Base-by-base conservation (phyloP, 2,797 vertebrate species). In the Oreortyx pictus region DNA sequence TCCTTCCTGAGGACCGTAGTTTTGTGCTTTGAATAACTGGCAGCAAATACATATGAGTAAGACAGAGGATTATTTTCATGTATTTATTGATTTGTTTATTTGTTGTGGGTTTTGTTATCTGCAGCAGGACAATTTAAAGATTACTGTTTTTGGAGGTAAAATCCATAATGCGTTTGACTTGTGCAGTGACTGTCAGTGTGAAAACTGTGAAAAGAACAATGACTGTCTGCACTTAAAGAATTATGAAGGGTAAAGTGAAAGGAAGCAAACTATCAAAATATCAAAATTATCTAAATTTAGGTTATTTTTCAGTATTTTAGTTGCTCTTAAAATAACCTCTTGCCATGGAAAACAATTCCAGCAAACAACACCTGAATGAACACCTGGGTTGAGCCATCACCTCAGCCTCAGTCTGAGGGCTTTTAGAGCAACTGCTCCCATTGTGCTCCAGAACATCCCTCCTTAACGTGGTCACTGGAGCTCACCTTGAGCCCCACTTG, bases 11-110 rank as follows among this genome's bases (percentile, higher is more conserved):
- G 29, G 47, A 79, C 86, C 60, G 27, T 89, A 92, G 54, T 86
- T 91, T 86, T 77, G 22, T 23, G 59, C 46, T 73, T 86, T 68
- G 62, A 93, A 67, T 91, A 31, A 73, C 88, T 85, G 88, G 90
- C 65, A 93, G 80, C 60, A 90, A 93, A 82, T 79, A 29, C 2
- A 67, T 82, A 80, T 43, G 0, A 74, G 54, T 44, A 46, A 54
- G 68, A 67, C 18, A 61, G 37, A 80, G 59, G 31, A 64, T 79
- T 88, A 19, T 70, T 91, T 70, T 84, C 35, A 50, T 59, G 3
- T 41, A 33, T 49, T 5, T 9, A 2, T 77, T 65, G n/a, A 37
- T 68, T 71, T 67, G 66, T 64, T 79, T 80, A 6, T 70, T 75
- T 90, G 85, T 62, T 80, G 88, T 46, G 29, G 24, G 8, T 68